phyloP scores from a whole-genome alignment of 2,888 invertebrate species.

The Drosophila anomelani region DNA sequence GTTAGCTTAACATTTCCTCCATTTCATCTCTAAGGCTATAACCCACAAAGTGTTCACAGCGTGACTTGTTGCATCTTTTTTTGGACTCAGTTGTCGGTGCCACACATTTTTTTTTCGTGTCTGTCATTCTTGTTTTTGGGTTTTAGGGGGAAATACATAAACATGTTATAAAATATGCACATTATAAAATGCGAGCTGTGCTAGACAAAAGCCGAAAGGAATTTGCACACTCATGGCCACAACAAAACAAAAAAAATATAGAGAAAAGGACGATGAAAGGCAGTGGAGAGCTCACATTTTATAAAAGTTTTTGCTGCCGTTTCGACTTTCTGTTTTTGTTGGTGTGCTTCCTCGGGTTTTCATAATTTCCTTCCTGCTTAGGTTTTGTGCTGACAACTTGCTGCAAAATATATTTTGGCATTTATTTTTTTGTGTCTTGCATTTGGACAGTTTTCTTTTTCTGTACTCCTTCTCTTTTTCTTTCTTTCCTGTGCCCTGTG shows the following conservation, averaged over 20 bases:
- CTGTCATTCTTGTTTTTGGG: constrained; percentile 22
- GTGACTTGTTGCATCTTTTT: constrained; percentile 77
- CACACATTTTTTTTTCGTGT: constrained; percentile 34
- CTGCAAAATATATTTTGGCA: constrained; percentile 66
- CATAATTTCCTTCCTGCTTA: constrained; percentile 70
- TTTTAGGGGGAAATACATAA: constrained; percentile 64
- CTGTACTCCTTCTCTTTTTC: neutral
- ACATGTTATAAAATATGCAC: constrained; percentile 78
- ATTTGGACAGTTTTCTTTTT: constrained; percentile 73
- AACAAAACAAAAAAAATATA: constrained; percentile 6
- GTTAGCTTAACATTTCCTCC: neutral
- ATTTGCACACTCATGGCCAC: constrained; percentile 68
- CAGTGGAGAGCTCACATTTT: constrained; percentile 47
- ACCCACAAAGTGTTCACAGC: constrained; percentile 21
- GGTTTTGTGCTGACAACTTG: constrained; percentile 66
- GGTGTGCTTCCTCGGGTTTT: constrained; percentile 39
- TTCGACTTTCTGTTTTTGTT: constrained; percentile 24
- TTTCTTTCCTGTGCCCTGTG: constrained; percentile 19
- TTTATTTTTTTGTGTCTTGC: constrained; percentile 72
- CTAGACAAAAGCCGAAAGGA: constrained; percentile 78
- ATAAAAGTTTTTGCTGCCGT: constrained; percentile 42
- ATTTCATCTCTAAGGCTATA: constrained; percentile 1
- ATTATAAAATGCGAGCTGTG: constrained; percentile 69
- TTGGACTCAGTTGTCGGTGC: constrained; percentile 23
- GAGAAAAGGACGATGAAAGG: constrained; percentile 25